Evolutionary conservation across 2,888 invertebrate species (phyloP), one percentile per base, ranked within the genome.

Genomic region (Machimus rusticus): DNA sequence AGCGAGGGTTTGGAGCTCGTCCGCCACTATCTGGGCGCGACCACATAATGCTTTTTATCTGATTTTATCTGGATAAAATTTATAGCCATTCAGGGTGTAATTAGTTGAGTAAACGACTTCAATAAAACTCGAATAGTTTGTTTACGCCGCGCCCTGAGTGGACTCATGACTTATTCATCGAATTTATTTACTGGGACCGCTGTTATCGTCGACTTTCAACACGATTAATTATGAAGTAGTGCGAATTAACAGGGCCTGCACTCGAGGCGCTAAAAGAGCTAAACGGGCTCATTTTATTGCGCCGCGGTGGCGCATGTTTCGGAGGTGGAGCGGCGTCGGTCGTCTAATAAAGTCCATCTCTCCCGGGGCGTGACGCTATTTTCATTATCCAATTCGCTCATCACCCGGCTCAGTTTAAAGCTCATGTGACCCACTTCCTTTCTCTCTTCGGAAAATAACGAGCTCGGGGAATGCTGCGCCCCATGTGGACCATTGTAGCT

Each of bases 321-420:
- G 74, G 19, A 37, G 85, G 28, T 34, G 39, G 66, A 66, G 28
- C 55, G 55, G 19, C 66, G 12, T 23, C 66, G 23, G 12, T 23
- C 66, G 23, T 74, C 74, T 43, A 85, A 74, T 85, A 43, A 28
- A 74, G 46, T 74, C 14, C 46, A 85, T 46, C 31, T 85, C 85
- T 34, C 82, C 19, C 14, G 51, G 34, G 55, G 14, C 28, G 34
- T 57, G 82, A 23, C 37, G 82, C 31, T 85, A 74, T 85, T 85
- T 84, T 74, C 85, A 85, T 85, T 85, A 85, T 85, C 85, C 85
- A 85, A 46, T 74, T 85, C 85, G 43, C 85, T 85, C 85, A 74
- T 84, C 74, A 74, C 84, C 74, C 31, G 39, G 43, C 74, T 78
- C 51, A 23, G 37, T 78, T 78, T 77, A 57, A 78, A 78, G 86